Evolutionary conservation across 2,888 invertebrate genomes (phyloP), one percentile per base, ranked within the genome.

Genomic region (Polyommatus iphigenia): DNA sequence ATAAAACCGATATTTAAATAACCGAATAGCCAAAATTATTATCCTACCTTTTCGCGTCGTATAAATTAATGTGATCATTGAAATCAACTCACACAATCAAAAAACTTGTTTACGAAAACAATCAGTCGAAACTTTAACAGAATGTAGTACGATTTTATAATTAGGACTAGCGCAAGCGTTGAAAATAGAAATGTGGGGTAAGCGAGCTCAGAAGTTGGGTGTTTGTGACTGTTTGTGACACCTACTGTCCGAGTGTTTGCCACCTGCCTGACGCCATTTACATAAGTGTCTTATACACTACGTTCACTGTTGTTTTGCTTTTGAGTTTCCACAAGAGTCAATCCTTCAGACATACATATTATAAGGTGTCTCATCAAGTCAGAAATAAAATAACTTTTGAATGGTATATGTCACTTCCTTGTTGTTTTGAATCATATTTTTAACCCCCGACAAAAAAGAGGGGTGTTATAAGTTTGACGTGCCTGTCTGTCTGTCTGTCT

Each of bases 151-250:
- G 18, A 29, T 29, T 75, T 75, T 75, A 75, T 24, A 75, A 75
- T 75, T 50, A 75, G 54, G 24, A 15, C 75, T 29, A 75, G 54
- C 75, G 0, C 24, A 41, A 29, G 29, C 75, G 20, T 54, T 24
- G 50, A 29, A 29, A 75, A 72, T 75, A 75, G 75, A 75, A 75
- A 75, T 54, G 13, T 75, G 54, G 29, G 24, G 54, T 54, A 29
- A 73, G 73, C 73, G 50, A 75, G 50, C 41, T 50, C 24, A 50
- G 54, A 75, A 75, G 75, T 75, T 75, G 46, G 46, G 41, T 32
- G 72, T 41, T 54, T 54, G 54, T 36, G 41, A 41, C 20, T 50
- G 75, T 75, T 29, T 46, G 75, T 50, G 75, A 50, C 75, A 75
- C 24, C 75, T 13, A 18, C 54, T 50, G 50, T 50, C 75, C 75